These are phyloP conservation scores for Polietes domitor DNA, from an alignment of 2,888 invertebrate genomes.

Conservation along the genomic window DNA sequence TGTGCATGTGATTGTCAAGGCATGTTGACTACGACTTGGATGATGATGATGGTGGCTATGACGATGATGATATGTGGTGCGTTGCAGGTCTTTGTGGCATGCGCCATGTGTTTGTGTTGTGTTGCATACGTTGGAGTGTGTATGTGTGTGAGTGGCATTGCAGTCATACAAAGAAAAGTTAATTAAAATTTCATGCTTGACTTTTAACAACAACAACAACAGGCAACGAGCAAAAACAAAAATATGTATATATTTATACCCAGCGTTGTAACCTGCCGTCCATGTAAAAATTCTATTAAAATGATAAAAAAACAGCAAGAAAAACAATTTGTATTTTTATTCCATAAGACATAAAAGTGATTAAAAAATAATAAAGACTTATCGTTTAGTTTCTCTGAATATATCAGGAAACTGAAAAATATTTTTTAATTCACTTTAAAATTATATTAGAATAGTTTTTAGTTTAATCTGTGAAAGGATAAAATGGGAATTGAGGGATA, in stretches of 20 bases:
- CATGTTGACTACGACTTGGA: neutral
- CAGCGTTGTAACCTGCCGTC: neutral
- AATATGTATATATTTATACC: too few relatives aligned
- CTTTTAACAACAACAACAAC: neutral
- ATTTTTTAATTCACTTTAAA: too few relatives aligned
- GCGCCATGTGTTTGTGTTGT: neutral
- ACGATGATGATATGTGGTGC: neutral
- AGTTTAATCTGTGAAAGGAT: too few relatives aligned
- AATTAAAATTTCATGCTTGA: conserved; percentile 29
- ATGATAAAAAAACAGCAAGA: too few relatives aligned
- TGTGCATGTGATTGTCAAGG: conserved; percentile 7
- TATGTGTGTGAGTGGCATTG: neutral
- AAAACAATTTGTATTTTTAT: too few relatives aligned
- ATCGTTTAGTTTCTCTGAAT: too few relatives aligned
- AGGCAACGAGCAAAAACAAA: too few relatives aligned
- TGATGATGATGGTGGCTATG: neutral
- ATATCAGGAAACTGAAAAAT: too few relatives aligned
- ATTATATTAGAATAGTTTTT: too few relatives aligned
- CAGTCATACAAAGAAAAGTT: neutral
- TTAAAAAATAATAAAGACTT: too few relatives aligned
- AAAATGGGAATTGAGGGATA: too few relatives aligned
- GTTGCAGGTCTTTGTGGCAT: neutral
- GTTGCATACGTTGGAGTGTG: neutral
- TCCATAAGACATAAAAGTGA: too few relatives aligned
- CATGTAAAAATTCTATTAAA: neutral